Percentiles rank a stretch among this genome's conserved stretches.
Conservation (phyloP, 2,113 vertebrate species). For the Rhegmatorhina hoffmannsi region DNA sequence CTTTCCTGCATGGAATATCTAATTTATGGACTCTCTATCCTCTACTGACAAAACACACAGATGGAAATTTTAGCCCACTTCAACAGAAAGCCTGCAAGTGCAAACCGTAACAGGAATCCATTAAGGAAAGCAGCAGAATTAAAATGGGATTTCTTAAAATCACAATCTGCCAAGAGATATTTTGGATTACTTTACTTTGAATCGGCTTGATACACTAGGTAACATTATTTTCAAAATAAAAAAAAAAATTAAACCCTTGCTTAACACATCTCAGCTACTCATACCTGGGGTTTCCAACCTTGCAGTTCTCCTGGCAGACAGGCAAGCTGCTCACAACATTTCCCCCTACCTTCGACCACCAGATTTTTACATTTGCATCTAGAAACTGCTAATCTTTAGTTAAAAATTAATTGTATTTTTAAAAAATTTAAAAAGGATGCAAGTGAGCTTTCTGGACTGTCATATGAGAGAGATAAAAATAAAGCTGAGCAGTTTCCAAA, state of each 20-base stretch:
- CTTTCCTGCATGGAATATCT: neutral
- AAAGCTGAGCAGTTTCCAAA: conserved; percentile 3
- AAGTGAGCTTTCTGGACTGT: conserved; percentile 26
- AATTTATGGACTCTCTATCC: neutral
- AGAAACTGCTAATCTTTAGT: conserved; percentile 29
- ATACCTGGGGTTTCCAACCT: neutral
- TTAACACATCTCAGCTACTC: neutral
- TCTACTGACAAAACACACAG: neutral
- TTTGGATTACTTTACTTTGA: neutral
- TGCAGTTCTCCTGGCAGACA: neutral
- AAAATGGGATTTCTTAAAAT: neutral
- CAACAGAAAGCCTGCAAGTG: neutral
- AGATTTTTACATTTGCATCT: neutral
- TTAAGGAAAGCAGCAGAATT: neutral
- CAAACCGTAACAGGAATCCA: neutral
- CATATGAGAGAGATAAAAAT: conserved; percentile 35
- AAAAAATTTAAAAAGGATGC: neutral
- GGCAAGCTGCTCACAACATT: neutral
- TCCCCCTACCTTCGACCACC: neutral
- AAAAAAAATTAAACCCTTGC: neutral
- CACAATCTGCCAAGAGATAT: neutral
- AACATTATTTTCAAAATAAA: neutral
- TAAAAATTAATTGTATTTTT: conserved; percentile 45
- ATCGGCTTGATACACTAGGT: neutral
- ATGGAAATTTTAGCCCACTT: neutral